Evolutionary conservation across 2,888 invertebrate genomes (phyloP), one percentile per base, ranked within the genome.

Genomic region (Dryomyza anilis): DNA sequence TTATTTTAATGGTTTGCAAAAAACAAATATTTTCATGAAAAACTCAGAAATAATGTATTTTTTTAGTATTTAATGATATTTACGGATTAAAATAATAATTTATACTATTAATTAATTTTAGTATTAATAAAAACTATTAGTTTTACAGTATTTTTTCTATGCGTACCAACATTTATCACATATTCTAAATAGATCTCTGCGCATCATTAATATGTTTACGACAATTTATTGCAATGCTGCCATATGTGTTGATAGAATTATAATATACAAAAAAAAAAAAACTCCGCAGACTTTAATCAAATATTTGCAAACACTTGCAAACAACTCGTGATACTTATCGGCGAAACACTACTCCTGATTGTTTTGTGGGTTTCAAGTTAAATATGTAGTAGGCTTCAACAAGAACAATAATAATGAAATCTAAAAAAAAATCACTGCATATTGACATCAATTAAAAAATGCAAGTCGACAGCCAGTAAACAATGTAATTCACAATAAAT

Each of bases 371-470:
- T 4, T 25, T 12, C n/a, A 16, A 25, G 27, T 50, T 25, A n/a
- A 43, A 43, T 25, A 23, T 14, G 39, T 21, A 56, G 16, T 25
- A 48, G n/a, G n/a, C n/a, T n/a, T 14, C 14, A 53, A 25, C 53
- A 53, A 55, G 3, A 30, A 25, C n/a, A 29, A 30, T 33, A 55
- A 55, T n/a, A 55, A 16, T n/a, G 25, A 23, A 50, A 36, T 29
- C 1, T 39, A 21, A 48, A 53, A 48, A 69, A 68, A 76, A 72
- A 74, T 70, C 69, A 56, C 71, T 74, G 73, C 74, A 74, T 76
- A 76, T 77, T 78, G 77, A 78, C 77, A 78, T 76, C 78, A 78
- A 77, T 77, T 77, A 77, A 76, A 78, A 71, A 74, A 77, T 74
- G 70, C 79, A 78, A 76, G 77, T 77, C 77, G 78, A 77, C 77